Evolutionary conservation across 1,140 invertebrate genomes (phyloP), one percentile per base, ranked within the genome.

Genomic region (Anthonomus grandis): DNA sequence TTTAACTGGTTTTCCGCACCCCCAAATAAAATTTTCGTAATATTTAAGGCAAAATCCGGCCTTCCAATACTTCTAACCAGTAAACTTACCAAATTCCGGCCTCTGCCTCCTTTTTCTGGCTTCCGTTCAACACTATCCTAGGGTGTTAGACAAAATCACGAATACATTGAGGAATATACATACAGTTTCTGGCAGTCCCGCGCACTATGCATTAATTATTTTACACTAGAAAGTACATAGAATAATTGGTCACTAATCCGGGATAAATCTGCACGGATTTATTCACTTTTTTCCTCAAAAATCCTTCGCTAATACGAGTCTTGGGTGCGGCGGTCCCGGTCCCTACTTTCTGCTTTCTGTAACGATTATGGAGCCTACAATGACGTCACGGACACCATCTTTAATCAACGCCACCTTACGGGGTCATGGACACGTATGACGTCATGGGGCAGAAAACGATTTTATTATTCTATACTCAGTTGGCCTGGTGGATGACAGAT

Each of bases 331-430:
- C 60, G 59, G 50, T 59, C 50, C 60, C 55, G 59, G 66, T 64
- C 64, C 47, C 57, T 58, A 57, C 68, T 65, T 70, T 65, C 63
- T 58, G 63, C 68, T 65, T 70, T 65, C 63, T 58, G 63, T 69
- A 69, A 69, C 69, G 67, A 70, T 67, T 70, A 66, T 64, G 64
- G 63, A 68, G 66, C 64, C 62, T 63, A 64, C 51, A 59, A 61
- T 70, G 69, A 70, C 69, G 69, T 70, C 69, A 70, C 60, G 59
- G 42, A 56, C 36, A 60, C 66, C 66, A 68, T 68, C 42, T 65
- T 60, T 45, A 37, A 42, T 22, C n/a, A 60, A 45, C 51, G 59
- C 41, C 62, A 64, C 56, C 64, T 64, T 34, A 2, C 27, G 64
- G 38, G n/a, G 2, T 39, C 37, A 18, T 8, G 22, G 23, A 45